These are phyloP conservation scores for Apodemia duryi DNA, from an alignment of 2,888 invertebrate species.

Conservation along the genomic window DNA sequence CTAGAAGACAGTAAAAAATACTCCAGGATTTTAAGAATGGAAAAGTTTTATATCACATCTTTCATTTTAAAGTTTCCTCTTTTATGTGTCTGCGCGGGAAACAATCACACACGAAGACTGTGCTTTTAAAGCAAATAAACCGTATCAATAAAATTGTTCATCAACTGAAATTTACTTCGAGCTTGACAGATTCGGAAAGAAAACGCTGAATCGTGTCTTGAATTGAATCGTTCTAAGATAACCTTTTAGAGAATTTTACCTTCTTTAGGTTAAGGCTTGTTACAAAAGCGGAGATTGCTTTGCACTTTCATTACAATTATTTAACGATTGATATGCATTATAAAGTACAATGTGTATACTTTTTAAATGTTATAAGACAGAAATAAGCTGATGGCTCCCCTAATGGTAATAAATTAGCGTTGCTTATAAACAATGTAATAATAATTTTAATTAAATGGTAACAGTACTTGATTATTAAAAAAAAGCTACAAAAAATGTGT, in stretches of 20 bases:
- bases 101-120: conserved; percentile 22
- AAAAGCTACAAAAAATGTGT: too few species aligned
- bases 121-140: conserved; percentile 43
- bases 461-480: too few species aligned
- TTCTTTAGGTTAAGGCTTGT: not conserved
- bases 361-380: too few species aligned
- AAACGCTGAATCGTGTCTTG: conserved; percentile 18
- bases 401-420: too few species aligned
- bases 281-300: not conserved
- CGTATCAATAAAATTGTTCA: conserved; percentile 54
- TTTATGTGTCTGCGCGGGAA: conserved; percentile 21
- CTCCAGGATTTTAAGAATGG: conserved; percentile 37
- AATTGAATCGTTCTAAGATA: conserved; percentile 22
- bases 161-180: conserved; percentile 42
- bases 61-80: conserved; percentile 33
- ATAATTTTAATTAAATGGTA: too few species aligned
- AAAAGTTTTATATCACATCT: conserved; percentile 43
- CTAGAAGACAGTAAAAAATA: conserved; percentile 22
- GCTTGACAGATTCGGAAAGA: conserved; percentile 18
- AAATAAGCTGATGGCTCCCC: too few species aligned
- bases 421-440: too few species aligned
- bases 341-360: too few species aligned
- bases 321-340: not conserved
- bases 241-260: not conserved
- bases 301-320: not conserved